A percentile compares a stretch with the other conserved stretches of the same genome.
phyloP scores from a whole-genome alignment of 2,797 vertebrate genomes.

The Tokudaia tokunoshimensis region DNA sequence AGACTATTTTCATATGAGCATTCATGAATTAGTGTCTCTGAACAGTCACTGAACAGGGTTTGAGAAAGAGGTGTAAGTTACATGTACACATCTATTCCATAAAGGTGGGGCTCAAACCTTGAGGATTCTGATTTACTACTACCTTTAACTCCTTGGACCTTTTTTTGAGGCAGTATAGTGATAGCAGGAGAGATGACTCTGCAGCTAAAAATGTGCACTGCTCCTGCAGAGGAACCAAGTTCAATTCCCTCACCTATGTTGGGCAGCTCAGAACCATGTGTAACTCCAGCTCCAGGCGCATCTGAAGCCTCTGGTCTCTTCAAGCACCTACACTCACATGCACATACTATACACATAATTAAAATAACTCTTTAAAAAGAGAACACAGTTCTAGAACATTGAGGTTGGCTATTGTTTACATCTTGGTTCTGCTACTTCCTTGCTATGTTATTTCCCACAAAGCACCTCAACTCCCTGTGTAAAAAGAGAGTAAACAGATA shows the following conservation, averaged over 20 bases:
- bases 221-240: neutral
- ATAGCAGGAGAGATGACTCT: neutral
- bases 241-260: neutral
- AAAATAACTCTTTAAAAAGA: neutral
- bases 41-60: neutral
- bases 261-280: neutral
- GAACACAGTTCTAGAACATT: neutral
- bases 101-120: neutral
- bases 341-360: neutral
- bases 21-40: constrained; percentile 14
- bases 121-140: neutral
- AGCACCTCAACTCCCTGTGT: constrained; percentile 23
- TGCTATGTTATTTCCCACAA: neutral
- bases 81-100: neutral
- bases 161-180: neutral
- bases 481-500: constrained; percentile 32
- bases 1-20: neutral
- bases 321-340: neutral
- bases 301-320: neutral
- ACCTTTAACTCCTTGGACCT: neutral
- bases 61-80: neutral
- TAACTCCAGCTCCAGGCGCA: neutral
- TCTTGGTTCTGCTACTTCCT: neutral
- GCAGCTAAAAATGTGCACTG: neutral
- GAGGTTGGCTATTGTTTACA: constrained; percentile 17